These are phyloP conservation scores for Sesamia inferens DNA, from an alignment of 2,888 invertebrate genomes.

Conservation along the genomic window DNA sequence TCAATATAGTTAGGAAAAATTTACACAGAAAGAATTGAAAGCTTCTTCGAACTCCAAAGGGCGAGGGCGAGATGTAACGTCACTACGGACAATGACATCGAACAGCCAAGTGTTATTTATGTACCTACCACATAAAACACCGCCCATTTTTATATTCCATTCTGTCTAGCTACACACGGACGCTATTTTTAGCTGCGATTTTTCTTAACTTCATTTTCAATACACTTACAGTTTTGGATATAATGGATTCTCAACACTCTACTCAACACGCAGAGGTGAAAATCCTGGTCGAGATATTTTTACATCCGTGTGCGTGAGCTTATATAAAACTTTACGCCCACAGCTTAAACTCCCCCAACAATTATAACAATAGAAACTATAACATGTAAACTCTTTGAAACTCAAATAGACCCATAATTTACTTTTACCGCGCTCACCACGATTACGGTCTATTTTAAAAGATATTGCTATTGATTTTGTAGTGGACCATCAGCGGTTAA, in stretches of 20 bases:
- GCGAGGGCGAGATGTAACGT: neutral
- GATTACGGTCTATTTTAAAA: slow-evolving; percentile 68
- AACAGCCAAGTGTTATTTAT: neutral
- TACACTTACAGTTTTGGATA: neutral
- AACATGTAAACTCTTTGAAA: slow-evolving; percentile 20
- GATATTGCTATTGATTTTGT: slow-evolving; percentile 73
- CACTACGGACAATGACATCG: neutral
- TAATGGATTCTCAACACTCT: neutral
- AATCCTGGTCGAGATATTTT: neutral
- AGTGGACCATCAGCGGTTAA: slow-evolving; percentile 63
- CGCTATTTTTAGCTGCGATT: neutral
- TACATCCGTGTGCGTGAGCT: neutral
- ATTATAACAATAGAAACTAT: slow-evolving; percentile 3
- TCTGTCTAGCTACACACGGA: neutral
- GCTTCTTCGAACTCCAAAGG: neutral
- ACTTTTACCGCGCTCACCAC: slow-evolving; percentile 1
- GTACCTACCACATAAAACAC: neutral
- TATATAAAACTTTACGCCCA: slow-evolving; percentile 1
- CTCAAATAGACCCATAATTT: slow-evolving; percentile 10
- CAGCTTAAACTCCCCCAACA: neutral
- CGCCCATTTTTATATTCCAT: neutral
- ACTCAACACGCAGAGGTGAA: neutral
- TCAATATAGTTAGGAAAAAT: too few species aligned
- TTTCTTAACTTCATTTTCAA: neutral
- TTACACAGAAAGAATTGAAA: too few species aligned